Percentiles rank a stretch among this genome's conserved stretches.
phyloP scores from a whole-genome alignment of 1,140 invertebrate species.

The Drosophila simulans region DNA sequence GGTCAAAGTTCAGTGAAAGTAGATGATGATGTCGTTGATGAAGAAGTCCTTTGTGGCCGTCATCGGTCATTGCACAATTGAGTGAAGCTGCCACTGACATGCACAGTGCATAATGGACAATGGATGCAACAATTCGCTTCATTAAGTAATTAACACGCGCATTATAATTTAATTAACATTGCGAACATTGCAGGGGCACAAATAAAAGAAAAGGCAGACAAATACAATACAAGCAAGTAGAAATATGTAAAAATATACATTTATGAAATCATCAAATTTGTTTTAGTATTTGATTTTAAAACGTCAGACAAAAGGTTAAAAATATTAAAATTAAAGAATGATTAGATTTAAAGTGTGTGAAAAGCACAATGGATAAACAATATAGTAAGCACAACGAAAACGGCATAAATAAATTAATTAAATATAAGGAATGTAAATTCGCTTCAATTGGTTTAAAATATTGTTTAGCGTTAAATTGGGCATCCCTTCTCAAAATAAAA shows the following conservation, averaged over 20 bases:
- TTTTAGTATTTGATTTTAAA: no score
- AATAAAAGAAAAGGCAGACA: slow-evolving; percentile 11
- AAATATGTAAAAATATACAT: neutral
- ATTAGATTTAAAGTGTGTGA: no score
- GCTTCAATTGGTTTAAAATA: no score
- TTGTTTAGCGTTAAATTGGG: no score
- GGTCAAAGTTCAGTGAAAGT: slow-evolving; percentile 28
- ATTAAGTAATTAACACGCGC: slow-evolving; percentile 74
- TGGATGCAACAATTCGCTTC: slow-evolving; percentile 66
- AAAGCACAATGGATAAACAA: no score
- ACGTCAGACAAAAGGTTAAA: no score
- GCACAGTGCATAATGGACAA: slow-evolving; percentile 43
- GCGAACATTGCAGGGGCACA: slow-evolving; percentile 26
- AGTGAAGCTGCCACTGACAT: slow-evolving; percentile 57
- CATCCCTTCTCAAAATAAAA: no score
- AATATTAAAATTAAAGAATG: no score
- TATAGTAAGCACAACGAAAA: no score
- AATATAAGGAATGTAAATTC: no score
- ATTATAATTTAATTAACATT: slow-evolving; percentile 73
- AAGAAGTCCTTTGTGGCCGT: slow-evolving; percentile 66
- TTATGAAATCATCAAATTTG: no score
- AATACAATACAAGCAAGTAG: neutral
- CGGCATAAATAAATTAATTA: no score
- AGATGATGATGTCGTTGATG: slow-evolving; percentile 30
- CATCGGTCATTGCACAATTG: slow-evolving; percentile 47